Evolutionary conservation across 2,113 vertebrate species (phyloP), one percentile per base, ranked within the genome.

Genomic region (Myxocyprinus asiaticus): DNA sequence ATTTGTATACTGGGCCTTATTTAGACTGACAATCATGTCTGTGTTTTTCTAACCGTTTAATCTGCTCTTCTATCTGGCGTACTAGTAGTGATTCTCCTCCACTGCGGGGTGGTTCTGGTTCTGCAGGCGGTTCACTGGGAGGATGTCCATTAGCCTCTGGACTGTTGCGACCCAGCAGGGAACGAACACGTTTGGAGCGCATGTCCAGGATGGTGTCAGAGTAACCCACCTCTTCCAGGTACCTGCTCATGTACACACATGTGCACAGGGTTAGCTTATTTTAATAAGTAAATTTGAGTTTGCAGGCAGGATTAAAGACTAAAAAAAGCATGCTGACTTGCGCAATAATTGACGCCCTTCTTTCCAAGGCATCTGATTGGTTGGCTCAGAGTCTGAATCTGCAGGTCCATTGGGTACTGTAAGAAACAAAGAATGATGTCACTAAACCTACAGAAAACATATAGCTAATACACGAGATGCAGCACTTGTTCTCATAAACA

Each of bases 191-290:
- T 76, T 96, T 96, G 2, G 95, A 96, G 0, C 95, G 91, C 95
- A 96, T 96, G 82, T 96, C 95, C 78, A 97, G 83, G 85, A 96
- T 95, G 22, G 96, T 97, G 91, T 97, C 96, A 0, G 95, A 95
- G 84, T 97, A 97, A 67, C 96, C 96, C 79, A 97, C 96, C 82
- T 96, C 96, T 67, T 97, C 95, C 43, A 97, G 90, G 86, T 96
- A 97, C 90, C 96, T 97, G 80, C 11, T 33, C 22, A 33, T 33
- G 22, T 33, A 33, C 22, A 5, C 33, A 9, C 50, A 65, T 58
- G 73, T 3, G 7, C 14, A 69, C 45, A 67, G 7, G n/a, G 64
- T 58, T 43, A 67, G 11, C 17, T 33, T 33, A 44, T 5, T 14
- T 51, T 67, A 17, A 53, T 42, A 4, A 42, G 7, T 5, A 42